Conservation (phyloP, 1,140 invertebrate species). For the Aphis gossypii region DNA sequence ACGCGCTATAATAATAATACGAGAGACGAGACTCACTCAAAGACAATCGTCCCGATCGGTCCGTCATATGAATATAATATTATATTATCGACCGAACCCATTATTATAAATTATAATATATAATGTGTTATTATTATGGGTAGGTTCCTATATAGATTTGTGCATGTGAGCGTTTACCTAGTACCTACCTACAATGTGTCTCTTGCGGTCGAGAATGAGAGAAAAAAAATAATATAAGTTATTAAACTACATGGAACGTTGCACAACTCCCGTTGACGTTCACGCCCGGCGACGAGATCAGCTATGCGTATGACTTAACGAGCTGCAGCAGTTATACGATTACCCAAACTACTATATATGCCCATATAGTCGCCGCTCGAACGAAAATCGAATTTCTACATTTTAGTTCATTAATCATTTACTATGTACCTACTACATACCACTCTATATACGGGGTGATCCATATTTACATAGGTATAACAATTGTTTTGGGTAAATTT, state of each 20-base stretch:
- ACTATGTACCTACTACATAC: neutral
- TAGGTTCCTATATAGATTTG: neutral
- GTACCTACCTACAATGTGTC: neutral
- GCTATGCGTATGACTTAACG: slow-evolving; percentile 25
- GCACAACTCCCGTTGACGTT: neutral
- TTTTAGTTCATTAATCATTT: slow-evolving; percentile 14
- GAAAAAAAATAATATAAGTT: neutral
- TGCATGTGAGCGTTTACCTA: neutral
- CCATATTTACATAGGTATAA: neutral
- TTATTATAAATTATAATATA: neutral
- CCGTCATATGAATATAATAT: neutral
- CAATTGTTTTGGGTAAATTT: neutral
- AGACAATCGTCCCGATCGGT: neutral
- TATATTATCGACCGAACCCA: neutral
- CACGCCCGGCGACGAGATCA: neutral
- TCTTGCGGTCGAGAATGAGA: neutral
- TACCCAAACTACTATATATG: neutral
- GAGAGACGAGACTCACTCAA: neutral
- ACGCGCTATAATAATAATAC: neutral
- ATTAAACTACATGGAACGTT: neutral
- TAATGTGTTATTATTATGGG: neutral
- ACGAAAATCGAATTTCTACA: slow-evolving; percentile 27
- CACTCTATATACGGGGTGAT: slow-evolving; percentile 2
- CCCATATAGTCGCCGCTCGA: neutral
- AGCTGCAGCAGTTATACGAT: neutral